These are phyloP conservation scores for Sander lucioperca DNA, from an alignment of 2,113 vertebrate species.

Conservation along the genomic window DNA sequence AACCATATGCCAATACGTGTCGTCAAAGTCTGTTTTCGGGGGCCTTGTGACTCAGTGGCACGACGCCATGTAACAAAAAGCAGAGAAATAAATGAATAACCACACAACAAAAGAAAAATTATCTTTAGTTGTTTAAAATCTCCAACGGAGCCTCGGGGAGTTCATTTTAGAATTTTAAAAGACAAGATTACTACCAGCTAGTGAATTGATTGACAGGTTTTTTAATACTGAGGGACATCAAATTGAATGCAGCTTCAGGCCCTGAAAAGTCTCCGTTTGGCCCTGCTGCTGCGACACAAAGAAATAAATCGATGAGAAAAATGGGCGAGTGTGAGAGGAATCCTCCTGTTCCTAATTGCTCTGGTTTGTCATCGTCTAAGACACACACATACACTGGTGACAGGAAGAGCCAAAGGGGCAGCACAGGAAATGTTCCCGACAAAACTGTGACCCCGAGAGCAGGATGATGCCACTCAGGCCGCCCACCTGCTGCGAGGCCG, in stretches of 20 bases:
- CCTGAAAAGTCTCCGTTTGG: not conserved
- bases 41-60: conserved; percentile 15
- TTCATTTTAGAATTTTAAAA: conserved; percentile 7
- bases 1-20: conserved; percentile 55
- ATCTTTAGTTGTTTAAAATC: not conserved
- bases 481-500: conserved; percentile 1
- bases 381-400: conserved; percentile 1
- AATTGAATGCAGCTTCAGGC: not conserved
- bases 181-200: conserved; percentile 1
- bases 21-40: conserved; percentile 43
- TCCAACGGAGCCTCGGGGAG: not conserved
- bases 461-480: conserved; percentile 13
- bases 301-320: not conserved
- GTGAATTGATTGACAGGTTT: conserved; percentile 15
- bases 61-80: not conserved
- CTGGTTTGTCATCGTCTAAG: conserved; percentile 7
- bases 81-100: conserved; percentile 25
- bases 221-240: conserved; percentile 6
- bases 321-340: not conserved
- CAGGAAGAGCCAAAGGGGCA: conserved; percentile 38
- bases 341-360: conserved; percentile 27
- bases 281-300: not conserved
- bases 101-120: not conserved
- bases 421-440: conserved; percentile 14
- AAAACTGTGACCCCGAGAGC: not conserved